Evolutionary conservation across 2,113 vertebrate species (phyloP), one percentile per base, ranked within the genome.

Genomic region (Indicator indicator): DNA sequence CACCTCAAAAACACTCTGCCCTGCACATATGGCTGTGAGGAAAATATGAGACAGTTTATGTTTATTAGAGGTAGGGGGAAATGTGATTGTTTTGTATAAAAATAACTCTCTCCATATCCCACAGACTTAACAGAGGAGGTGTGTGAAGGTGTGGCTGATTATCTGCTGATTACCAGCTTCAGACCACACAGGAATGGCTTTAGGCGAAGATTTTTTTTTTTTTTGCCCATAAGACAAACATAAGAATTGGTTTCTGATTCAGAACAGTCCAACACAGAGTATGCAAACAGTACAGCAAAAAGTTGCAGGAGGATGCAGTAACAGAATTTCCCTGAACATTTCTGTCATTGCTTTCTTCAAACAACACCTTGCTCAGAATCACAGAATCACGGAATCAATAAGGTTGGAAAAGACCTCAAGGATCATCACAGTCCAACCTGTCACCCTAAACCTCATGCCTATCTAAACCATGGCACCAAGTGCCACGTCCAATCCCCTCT

Each of bases 61-160:
- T 75, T 83, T 72, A 46, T 42, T 73, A 42, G 59, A 93, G 48
- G 46, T 46, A 67, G 11, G 60, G 48, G 54, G 54, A 94, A 69
- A 76, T 73, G 67, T 1, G 52, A 27, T 54, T 91, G 42, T 80
- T 95, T 93, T 86, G 38, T 87, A 56, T 80, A 91, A 95, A 95
- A 91, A 92, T 83, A 88, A 54, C 42, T 56, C 46, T 64, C 20
- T 65, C 6, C 32, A 14, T 71, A 67, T 9, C 19, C 52, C 38
- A 80, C 17, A 46, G 64, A 33, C 21, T 55, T 73, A 77, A 74
- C 28, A 70, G 68, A 64, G 64, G 55, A 73, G 73, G 17, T 68
- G 28, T 68, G 28, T 58, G 56, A 77, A 88, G 63, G 52, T 80
- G 78, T 89, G 68, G 85, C 85, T 83, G 84, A 83, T 74, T 75